These are phyloP conservation scores for Periplaneta americana DNA, from an alignment of 1,140 invertebrate species.

Conservation along the genomic window DNA sequence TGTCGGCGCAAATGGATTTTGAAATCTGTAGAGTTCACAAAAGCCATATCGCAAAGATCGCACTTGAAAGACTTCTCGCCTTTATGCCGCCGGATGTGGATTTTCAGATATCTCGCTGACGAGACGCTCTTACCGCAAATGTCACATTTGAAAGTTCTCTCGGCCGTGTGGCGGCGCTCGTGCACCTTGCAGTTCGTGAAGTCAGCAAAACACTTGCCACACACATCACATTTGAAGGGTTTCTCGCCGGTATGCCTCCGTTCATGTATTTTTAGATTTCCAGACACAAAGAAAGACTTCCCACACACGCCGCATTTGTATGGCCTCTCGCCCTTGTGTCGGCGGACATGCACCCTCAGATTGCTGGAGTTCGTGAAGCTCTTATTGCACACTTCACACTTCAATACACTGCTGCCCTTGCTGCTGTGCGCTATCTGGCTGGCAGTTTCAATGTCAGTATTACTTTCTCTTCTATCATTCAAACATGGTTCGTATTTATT, in stretches of 20 bases:
- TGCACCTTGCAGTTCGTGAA: slow-evolving; percentile 17
- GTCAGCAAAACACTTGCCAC: slow-evolving; percentile 25
- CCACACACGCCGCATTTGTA: too few species aligned
- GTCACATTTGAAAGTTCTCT: slow-evolving; percentile 87
- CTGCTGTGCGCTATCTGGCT: too few species aligned
- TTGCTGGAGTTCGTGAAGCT: too few species aligned
- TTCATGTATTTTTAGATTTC: too few species aligned
- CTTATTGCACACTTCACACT: too few species aligned
- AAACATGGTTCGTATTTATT: too few species aligned
- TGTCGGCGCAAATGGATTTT: slow-evolving; percentile 29
- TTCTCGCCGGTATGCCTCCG: slow-evolving; percentile 28
- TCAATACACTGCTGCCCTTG: too few species aligned
- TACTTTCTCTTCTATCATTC: too few species aligned
- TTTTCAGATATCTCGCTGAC: slow-evolving; percentile 52
- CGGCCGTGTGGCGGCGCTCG: slow-evolving; percentile 48
- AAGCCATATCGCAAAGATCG: slow-evolving; percentile 23
- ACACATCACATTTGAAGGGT: slow-evolving; percentile 27
- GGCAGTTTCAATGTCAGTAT: too few species aligned
- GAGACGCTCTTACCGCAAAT: slow-evolving; percentile 91
- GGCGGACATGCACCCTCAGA: too few species aligned
- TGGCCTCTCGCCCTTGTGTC: too few species aligned
- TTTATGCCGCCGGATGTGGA: slow-evolving; percentile 23
- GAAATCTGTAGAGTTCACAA: slow-evolving; percentile 36
- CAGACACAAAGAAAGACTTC: too few species aligned
- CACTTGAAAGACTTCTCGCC: slow-evolving; percentile 11